Percentiles rank a stretch among this genome's conserved stretches.
Conservation (phyloP, 2,888 invertebrate genomes). For the Deilephila elpenor region DNA sequence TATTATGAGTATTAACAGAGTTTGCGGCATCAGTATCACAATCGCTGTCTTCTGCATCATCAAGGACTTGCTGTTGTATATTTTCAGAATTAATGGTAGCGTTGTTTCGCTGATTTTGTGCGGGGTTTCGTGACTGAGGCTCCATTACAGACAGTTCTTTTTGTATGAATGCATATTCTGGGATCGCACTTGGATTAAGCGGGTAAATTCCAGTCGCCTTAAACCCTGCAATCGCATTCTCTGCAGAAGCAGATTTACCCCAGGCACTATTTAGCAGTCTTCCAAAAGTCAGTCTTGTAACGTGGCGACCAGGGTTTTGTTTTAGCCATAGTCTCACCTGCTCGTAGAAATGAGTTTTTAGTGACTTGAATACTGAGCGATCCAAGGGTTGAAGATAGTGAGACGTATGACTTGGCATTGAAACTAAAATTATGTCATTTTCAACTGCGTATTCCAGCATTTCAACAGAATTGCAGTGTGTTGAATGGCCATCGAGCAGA, state of each 20-base stretch:
- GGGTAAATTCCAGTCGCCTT: conserved; percentile 45
- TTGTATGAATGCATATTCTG: conserved; percentile 38
- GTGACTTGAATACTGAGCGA: conserved; percentile 42
- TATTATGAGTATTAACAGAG: too few species aligned
- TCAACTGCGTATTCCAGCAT: conserved; percentile 38
- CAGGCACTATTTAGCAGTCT: conserved; percentile 38
- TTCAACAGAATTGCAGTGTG: conserved; percentile 37
- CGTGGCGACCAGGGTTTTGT: conserved; percentile 36
- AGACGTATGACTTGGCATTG: conserved; percentile 39
- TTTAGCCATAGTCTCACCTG: conserved; percentile 34
- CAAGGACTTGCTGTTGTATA: not conserved
- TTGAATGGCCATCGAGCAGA: conserved; percentile 39
- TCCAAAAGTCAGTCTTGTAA: conserved; percentile 37
- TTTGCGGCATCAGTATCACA: too few species aligned
- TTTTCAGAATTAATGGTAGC: not conserved
- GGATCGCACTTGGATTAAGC: conserved; percentile 42
- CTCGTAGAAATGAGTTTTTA: conserved; percentile 46
- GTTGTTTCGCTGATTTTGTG: conserved; percentile 7
- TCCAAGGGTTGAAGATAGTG: conserved; percentile 41
- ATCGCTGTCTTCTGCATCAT: not conserved
- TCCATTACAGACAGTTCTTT: not conserved
- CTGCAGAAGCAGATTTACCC: conserved; percentile 40
- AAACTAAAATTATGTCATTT: conserved; percentile 38
- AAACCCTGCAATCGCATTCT: conserved; percentile 44
- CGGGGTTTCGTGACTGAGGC: not conserved